These are phyloP conservation scores for Diarsia brunnea DNA, from an alignment of 2,888 invertebrate species.

Conservation along the genomic window DNA sequence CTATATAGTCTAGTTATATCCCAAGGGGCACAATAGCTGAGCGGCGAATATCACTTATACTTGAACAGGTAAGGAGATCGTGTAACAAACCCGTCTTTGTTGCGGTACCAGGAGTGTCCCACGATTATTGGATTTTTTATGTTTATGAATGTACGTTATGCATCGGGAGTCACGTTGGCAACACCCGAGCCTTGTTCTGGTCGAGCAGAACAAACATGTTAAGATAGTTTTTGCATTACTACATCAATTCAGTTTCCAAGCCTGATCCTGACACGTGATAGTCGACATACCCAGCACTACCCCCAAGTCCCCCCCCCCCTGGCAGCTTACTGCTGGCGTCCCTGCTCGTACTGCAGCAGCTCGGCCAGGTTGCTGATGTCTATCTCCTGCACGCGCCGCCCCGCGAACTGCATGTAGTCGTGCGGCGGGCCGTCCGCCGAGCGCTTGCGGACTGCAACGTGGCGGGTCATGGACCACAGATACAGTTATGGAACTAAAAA, in stretches of 20 bases:
- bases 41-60: background rate
- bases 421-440: slow-evolving; percentile 84
- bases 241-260: no score
- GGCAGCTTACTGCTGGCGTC: slow-evolving; percentile 36
- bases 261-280: background rate
- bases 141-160: background rate
- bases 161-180: background rate
- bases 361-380: slow-evolving; percentile 93
- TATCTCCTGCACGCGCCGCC: slow-evolving; percentile 93
- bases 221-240: no score
- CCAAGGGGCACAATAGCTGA: background rate
- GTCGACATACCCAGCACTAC: background rate
- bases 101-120: background rate
- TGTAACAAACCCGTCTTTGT: background rate
- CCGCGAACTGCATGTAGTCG: slow-evolving; percentile 95
- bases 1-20: slow-evolving; percentile 33
- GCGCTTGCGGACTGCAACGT: slow-evolving; percentile 91
- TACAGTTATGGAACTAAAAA: no score
- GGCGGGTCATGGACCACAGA: no score
- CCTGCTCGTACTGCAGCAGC: slow-evolving; percentile 88
- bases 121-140: background rate
- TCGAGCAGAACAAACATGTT: background rate
- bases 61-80: background rate
- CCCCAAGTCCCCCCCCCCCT: background rate
- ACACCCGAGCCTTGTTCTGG: background rate